Percentiles rank a stretch among this genome's conserved stretches.
phyloP scores from a whole-genome alignment of 2,888 invertebrate species.

The Nebria salina region DNA sequence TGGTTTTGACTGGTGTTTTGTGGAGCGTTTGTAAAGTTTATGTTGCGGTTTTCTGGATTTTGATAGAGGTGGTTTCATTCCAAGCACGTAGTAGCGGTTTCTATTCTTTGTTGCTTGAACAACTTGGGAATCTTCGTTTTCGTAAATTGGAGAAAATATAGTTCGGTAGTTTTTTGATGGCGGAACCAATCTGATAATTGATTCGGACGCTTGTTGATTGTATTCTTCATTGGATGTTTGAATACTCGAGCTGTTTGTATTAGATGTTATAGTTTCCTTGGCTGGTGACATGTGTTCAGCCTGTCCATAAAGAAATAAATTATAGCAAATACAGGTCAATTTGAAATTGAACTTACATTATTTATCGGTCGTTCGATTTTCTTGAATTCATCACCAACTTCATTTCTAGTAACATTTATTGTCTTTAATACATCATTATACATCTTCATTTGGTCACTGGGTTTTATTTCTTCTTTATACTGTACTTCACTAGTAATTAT shows the following conservation, averaged over 20 bases:
- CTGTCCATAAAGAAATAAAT: background rate
- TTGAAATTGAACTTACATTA: background rate
- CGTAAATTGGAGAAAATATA: slow-evolving; percentile 24
- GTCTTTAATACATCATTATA: slow-evolving; percentile 61
- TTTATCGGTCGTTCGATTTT: background rate
- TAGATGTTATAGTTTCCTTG: background rate
- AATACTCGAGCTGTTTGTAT: background rate
- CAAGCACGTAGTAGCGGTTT: slow-evolving; percentile 57
- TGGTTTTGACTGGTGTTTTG: background rate
- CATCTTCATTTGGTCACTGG: slow-evolving; percentile 62
- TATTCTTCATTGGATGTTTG: slow-evolving; percentile 5
- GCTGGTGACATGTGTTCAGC: background rate
- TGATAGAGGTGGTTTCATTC: slow-evolving; percentile 58
- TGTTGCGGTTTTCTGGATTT: slow-evolving; percentile 50
- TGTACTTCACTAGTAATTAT: slow-evolving; percentile 56
- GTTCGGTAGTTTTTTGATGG: slow-evolving; percentile 54
- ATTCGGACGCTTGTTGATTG: slow-evolving; percentile 47
- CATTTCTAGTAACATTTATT: slow-evolving; percentile 13
- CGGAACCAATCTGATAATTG: slow-evolving; percentile 54
- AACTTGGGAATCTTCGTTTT: background rate
- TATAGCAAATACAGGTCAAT: background rate
- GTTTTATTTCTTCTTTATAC: slow-evolving; percentile 61
- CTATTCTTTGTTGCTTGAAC: slow-evolving; percentile 9
- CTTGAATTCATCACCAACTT: background rate
- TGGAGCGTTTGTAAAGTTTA: slow-evolving; percentile 41